Evolutionary conservation across 2,113 vertebrate species (phyloP), one percentile per base, ranked within the genome.

Genomic region (Climacteris rufus): DNA sequence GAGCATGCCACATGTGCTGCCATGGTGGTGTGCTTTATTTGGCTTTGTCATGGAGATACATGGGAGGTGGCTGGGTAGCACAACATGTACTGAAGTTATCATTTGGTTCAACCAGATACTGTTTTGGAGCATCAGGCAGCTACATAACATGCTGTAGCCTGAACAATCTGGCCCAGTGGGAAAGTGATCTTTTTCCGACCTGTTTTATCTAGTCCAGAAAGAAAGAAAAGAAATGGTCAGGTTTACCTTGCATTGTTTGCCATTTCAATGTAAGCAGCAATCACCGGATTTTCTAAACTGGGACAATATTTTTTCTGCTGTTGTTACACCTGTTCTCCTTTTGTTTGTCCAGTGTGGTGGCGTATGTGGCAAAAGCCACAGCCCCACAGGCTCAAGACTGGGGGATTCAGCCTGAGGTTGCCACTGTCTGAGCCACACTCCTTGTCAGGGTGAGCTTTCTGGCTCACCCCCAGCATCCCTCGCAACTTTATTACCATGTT

Each of bases 11-110:
- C 25, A 5, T 74, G 49, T 65, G 20, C 28, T 65, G 42, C 33
- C 40, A 7, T 20, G 27, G 21, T 44, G n/a, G 1, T 53, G 19
- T 72, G 17, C 21, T 53, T 45, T 16, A 30, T 14, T 89, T 25
- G 49, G 8, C 19, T 87, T 57, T 69, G 13, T 35, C 5, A 1
- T n/a, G 45, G 49, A 68, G 23, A 20, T 8, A 7, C 9, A 21
- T 11, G 30, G 33, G 33, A 70, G 40, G 23, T 25, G n/a, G 6
- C 22, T 74, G 50, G 22, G 7, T 15, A 54, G 23, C 23, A 70
- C 20, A 66, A 12, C 0, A 0, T 18, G 42, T 50, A 6, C 52
- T 23, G 50, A 37, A 63, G 45, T 57, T 44, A 5, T 60, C 5
- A 1, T 21, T 50, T 65, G 13, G 31, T 75, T 35, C 47, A 85